A percentile compares a stretch with the other conserved stretches of the same genome.
phyloP scores from a whole-genome alignment of 2,888 invertebrate species.

The Cheilosia grossa region DNA sequence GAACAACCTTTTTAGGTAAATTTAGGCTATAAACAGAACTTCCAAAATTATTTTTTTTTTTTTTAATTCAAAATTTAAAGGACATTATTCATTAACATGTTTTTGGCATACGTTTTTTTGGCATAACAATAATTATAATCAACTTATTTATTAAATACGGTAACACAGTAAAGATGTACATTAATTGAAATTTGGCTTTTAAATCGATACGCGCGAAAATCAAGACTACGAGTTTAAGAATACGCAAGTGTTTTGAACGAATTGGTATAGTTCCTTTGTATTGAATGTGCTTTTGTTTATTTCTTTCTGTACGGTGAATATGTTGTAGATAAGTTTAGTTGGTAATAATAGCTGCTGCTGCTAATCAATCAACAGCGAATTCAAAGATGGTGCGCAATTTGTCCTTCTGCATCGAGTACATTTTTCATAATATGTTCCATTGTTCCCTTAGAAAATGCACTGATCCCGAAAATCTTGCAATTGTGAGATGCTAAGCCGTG shows the following conservation, averaged over 20 bases:
- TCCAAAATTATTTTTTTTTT: slow-evolving; percentile 60
- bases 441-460: no score
- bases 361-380: no score
- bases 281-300: slow-evolving; percentile 2
- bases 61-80: slow-evolving; percentile 62
- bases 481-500: no score
- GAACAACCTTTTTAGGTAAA: slow-evolving; percentile 79
- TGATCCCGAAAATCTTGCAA: no score
- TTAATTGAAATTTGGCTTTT: slow-evolving; percentile 34
- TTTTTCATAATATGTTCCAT: no score
- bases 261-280: slow-evolving; percentile 30
- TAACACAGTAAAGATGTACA: slow-evolving; percentile 14
- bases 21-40: slow-evolving; percentile 77
- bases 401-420: no score
- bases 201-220: slow-evolving; percentile 5
- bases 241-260: slow-evolving; percentile 43
- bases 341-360: no score
- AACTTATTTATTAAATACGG: background rate
- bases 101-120: slow-evolving; percentile 46
- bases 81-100: slow-evolving; percentile 21
- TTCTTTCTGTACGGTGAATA: slow-evolving; percentile 17
- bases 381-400: no score
- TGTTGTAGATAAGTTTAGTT: background rate
- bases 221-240: slow-evolving; percentile 12
- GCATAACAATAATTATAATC: slow-evolving; percentile 26